Evolutionary conservation across 2,113 vertebrate genomes (phyloP), one percentile per base, ranked within the genome.

Genomic region (Anguilla japonica): DNA sequence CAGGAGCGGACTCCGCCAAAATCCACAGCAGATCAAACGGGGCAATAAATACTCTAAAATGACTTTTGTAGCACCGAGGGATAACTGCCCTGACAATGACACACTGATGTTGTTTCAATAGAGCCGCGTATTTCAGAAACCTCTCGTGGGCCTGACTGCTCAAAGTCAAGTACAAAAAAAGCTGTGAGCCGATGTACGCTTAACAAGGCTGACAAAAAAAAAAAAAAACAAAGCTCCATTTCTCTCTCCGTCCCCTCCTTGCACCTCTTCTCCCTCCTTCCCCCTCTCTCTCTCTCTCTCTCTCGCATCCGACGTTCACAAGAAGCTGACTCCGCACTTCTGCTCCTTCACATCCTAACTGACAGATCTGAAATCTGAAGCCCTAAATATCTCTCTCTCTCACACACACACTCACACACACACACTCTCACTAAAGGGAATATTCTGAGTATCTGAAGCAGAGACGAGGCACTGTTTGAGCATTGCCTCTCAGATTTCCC

Each of bases 321-420:
- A 85, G 34, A 6, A 78, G 84, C 84, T 81, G 84, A 85, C 75
- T 85, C 84, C 80, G 78, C 84, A 41, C 50, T 60, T 81, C 46
- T 1, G 11, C 26, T 85, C 75, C 34, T 15, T 15, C 79, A 46
- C 34, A 80, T 85, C 79, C 75, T 60, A 50, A 85, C 84, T 75
- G 79, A 80, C 78, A 80, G 78, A 80, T 18, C 78, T 60, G 84
- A 85, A 78, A 85, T 80, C 26, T 80, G 84, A 85, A 85, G 80
- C 78, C 43, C 39, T 57, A 50, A 57, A 83, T 71, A 81, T 83
- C 16, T n/a, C 82, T 20, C 46, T 22, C 22, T 83, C 82, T 46
- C 82, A 1, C 15, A 20, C 15, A 40, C 34, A 79, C 75, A 40
- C 79, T 7, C n/a, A 40, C 34, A 14, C 75, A 40, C 75, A 34